Evolutionary conservation across 2,113 vertebrate species (phyloP).

Genomic region (Leiothrix lutea): DNA sequence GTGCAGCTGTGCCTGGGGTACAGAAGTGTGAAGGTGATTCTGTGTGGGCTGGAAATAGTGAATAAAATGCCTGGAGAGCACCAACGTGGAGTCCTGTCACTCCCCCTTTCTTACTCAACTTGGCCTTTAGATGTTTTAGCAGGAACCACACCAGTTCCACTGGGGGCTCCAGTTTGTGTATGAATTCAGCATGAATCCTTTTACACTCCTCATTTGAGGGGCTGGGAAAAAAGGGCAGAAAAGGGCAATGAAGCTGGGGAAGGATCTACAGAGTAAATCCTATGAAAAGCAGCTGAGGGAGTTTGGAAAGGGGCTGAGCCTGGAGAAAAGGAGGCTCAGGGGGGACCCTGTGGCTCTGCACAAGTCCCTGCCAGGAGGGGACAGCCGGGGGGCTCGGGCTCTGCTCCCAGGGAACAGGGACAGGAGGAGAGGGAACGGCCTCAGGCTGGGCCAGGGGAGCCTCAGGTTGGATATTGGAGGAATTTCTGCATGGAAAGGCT

Average conservation of each 20-base stretch:
- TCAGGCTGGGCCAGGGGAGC: not conserved
- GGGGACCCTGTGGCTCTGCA: not conserved
- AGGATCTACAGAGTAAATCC: not conserved
- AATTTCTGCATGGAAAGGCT: not conserved
- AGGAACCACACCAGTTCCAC: not conserved
- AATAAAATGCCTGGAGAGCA: not conserved
- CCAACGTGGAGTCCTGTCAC: accelerated
- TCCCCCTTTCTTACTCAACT: not conserved
- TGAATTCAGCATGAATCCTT: not conserved
- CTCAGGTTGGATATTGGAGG: too few relatives aligned
- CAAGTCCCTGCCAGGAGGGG: not conserved
- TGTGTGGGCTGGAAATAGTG: accelerated
- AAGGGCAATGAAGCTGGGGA: not conserved
- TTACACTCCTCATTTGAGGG: not conserved
- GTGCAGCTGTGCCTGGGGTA: not conserved
- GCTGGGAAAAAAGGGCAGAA: not conserved
- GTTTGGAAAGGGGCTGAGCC: not conserved
- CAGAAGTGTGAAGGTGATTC: not conserved
- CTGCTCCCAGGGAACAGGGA: not conserved
- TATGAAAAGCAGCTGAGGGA: not conserved
- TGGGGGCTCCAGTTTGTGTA: accelerated
- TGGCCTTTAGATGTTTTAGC: not conserved
- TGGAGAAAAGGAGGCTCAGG: not conserved
- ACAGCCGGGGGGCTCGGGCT: not conserved
- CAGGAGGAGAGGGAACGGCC: not conserved